phyloP scores from a whole-genome alignment of 2,888 invertebrate genomes.

The Operophtera brumata region DNA sequence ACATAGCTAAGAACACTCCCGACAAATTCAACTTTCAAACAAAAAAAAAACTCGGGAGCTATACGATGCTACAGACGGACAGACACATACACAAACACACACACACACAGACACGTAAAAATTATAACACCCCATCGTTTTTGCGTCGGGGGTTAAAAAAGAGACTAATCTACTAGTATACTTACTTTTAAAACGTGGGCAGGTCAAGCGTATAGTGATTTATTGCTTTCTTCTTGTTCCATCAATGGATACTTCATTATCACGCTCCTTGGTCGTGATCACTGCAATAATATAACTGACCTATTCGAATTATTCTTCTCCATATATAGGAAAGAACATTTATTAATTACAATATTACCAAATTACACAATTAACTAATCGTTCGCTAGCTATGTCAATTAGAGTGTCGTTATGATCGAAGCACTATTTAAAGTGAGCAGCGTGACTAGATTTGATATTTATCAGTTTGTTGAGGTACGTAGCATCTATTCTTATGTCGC shows the following conservation, averaged over 20 bases:
- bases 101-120: too few species aligned
- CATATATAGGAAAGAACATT: constrained; percentile 58
- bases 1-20: too few species aligned
- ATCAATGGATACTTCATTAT: constrained; percentile 8
- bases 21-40: too few species aligned
- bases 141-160: too few species aligned
- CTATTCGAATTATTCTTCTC: constrained; percentile 22
- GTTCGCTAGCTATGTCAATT: constrained; percentile 31
- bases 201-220: too few species aligned
- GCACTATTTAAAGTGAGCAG: constrained; percentile 24
- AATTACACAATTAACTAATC: constrained; percentile 60
- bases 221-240: neutral
- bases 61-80: too few species aligned
- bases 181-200: too few species aligned
- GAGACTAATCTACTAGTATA: too few species aligned
- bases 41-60: too few species aligned
- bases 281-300: constrained; percentile 25
- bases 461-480: constrained; percentile 13
- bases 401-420: constrained; percentile 22
- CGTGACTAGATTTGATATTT: constrained; percentile 8
- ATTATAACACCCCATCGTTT: too few species aligned
- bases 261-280: constrained; percentile 10
- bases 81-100: too few species aligned
- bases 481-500: neutral
- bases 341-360: constrained; percentile 54